Percentiles rank a stretch among this genome's conserved stretches.
These are phyloP conservation scores for Calliphora vomitoria DNA, from an alignment of 2,888 invertebrate genomes.

Conservation along the genomic window DNA sequence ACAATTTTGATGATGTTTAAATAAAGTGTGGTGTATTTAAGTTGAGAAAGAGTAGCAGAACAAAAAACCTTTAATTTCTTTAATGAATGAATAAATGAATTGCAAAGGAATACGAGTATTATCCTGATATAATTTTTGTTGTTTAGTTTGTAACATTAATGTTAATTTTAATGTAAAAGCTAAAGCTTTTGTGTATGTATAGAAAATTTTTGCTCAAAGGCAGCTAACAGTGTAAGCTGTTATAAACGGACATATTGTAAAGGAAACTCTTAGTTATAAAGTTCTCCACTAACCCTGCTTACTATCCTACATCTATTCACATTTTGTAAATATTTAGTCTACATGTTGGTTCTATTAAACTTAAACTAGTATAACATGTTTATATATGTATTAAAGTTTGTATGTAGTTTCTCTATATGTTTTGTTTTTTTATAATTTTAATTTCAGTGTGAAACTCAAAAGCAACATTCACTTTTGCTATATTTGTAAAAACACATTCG, in stretches of 20 bases:
- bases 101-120: conserved; percentile 27
- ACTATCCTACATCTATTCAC: too few species aligned
- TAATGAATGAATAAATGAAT: conserved; percentile 55
- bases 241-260: neutral
- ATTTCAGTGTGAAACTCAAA: conserved; percentile 28
- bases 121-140: conserved; percentile 38
- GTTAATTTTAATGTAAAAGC: conserved; percentile 50
- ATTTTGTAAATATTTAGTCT: conserved; percentile 4
- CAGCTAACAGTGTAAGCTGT: conserved; percentile 10
- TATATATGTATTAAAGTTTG: neutral
- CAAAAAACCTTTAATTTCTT: conserved; percentile 43
- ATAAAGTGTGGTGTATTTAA: neutral
- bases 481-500: conserved; percentile 6
- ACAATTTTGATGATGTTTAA: conserved; percentile 36
- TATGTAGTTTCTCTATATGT: neutral
- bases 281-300: neutral
- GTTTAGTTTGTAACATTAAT: conserved; percentile 48
- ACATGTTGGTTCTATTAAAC: conserved; percentile 11
- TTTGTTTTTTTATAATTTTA: conserved; percentile 14
- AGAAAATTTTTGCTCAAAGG: neutral
- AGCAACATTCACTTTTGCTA: neutral
- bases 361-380: neutral
- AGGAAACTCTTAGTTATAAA: neutral
- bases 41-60: neutral
- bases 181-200: conserved; percentile 20